These are phyloP conservation scores for Lethenteron camtschaticum DNA, from an alignment of 2,113 vertebrate genomes.

Conservation along the genomic window DNA sequence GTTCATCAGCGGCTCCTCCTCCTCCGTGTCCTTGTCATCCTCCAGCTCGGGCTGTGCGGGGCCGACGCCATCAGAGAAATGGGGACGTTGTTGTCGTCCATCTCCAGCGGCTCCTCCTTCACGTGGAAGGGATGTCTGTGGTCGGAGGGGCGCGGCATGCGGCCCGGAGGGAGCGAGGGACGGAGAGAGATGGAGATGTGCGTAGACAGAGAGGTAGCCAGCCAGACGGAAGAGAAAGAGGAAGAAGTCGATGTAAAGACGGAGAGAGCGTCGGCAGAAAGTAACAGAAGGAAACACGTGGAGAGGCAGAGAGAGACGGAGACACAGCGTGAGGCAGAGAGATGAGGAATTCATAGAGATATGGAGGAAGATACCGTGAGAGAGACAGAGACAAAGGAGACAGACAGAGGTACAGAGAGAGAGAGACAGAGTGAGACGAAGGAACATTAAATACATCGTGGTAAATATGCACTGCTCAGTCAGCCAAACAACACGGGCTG, in stretches of 20 bases:
- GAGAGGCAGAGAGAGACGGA: too few species aligned
- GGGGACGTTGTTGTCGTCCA: slow-evolving; percentile 91
- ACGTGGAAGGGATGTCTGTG: slow-evolving; percentile 74
- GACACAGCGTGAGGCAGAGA: too few species aligned
- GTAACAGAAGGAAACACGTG: too few species aligned
- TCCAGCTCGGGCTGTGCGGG: slow-evolving; percentile 96
- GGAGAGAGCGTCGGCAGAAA: not conserved
- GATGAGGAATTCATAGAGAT: too few species aligned
- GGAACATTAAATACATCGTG: too few species aligned
- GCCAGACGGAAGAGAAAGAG: not conserved
- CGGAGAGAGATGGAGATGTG: not conserved
- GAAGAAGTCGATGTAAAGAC: not conserved
- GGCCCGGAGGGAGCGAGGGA: not conserved
- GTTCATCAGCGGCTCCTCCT: slow-evolving; percentile 64
- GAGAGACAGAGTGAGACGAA: too few species aligned
- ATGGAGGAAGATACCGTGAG: too few species aligned
- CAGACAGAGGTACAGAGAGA: too few species aligned
- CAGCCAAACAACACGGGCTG: too few species aligned
- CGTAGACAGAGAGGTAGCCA: not conserved
- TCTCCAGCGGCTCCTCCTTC: slow-evolving; percentile 92
- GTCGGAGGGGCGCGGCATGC: slow-evolving; percentile 10
- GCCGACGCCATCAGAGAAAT: slow-evolving; percentile 97
- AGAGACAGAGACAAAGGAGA: too few species aligned
- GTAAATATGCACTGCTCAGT: too few species aligned
- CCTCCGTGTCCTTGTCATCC: slow-evolving; percentile 91